These are phyloP conservation scores for Isoperla grammatica DNA, from an alignment of 2,888 invertebrate species.

Conservation along the genomic window DNA sequence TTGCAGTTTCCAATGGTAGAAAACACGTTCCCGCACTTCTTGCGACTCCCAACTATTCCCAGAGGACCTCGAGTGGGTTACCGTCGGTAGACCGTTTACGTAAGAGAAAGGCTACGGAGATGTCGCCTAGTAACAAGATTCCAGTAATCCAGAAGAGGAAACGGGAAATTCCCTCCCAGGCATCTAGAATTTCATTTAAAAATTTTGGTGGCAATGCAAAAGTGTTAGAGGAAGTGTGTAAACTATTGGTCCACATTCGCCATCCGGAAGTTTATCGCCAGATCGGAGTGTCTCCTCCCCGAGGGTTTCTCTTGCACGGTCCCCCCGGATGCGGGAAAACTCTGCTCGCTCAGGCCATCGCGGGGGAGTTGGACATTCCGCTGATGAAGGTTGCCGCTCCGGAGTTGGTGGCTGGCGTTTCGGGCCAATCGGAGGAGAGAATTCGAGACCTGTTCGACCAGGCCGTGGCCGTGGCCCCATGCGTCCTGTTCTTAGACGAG, in stretches of 20 bases:
- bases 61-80: too few species aligned
- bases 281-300: constrained; percentile 79
- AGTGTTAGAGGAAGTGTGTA: constrained; percentile 64
- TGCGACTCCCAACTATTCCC: not conserved
- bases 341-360: constrained; percentile 72
- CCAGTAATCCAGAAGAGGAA: constrained; percentile 5
- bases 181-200: constrained; percentile 55
- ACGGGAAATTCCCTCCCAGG: constrained; percentile 31
- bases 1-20: not conserved
- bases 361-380: constrained; percentile 77
- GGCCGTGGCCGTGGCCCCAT: constrained; percentile 67
- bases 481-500: constrained; percentile 91
- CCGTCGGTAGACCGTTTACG: not conserved
- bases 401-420: constrained; percentile 89
- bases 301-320: constrained; percentile 89
- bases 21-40: not conserved
- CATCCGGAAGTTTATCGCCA: constrained; percentile 84
- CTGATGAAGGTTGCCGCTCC: constrained; percentile 85
- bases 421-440: constrained; percentile 92
- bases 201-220: constrained; percentile 79
- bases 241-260: constrained; percentile 76
- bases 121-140: not conserved
- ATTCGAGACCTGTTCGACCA: constrained; percentile 87
- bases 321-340: constrained; percentile 95
- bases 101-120: not conserved